phyloP scores from a whole-genome alignment of 37 sponge, comb jelly and placozoan genomes.

The Agelas oroides region DNA sequence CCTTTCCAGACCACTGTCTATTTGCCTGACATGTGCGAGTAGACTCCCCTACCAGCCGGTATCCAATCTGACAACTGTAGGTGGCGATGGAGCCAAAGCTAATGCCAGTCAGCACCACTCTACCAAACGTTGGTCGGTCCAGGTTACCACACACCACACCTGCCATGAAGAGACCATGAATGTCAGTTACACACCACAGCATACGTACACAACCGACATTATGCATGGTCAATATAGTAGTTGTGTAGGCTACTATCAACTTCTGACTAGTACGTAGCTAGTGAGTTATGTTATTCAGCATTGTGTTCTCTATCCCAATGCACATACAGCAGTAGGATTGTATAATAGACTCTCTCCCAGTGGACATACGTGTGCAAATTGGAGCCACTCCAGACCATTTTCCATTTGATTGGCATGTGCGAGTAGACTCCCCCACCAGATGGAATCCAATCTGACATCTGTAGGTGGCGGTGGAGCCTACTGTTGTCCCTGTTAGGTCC shows the following conservation, averaged over 20 bases:
- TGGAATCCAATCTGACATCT: slow-evolving; percentile 54
- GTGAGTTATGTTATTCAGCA: too few relatives aligned
- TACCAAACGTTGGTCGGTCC: slow-evolving; percentile 14
- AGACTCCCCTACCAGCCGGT: neutral
- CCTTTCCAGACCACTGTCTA: slow-evolving; percentile 47
- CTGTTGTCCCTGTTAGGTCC: slow-evolving; percentile 11
- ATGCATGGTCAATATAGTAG: too few relatives aligned
- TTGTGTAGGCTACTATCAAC: too few relatives aligned
- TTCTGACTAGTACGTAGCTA: too few relatives aligned
- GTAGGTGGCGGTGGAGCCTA: slow-evolving; percentile 45
- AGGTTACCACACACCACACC: neutral
- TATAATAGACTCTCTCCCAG: too few relatives aligned
- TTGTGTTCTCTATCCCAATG: too few relatives aligned
- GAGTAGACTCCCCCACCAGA: slow-evolving; percentile 24
- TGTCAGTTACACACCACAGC: too few relatives aligned
- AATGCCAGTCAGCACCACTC: neutral
- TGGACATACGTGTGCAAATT: slow-evolving; percentile 41
- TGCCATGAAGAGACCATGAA: too few relatives aligned
- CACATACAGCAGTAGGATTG: too few relatives aligned
- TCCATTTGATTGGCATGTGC: slow-evolving; percentile 52
- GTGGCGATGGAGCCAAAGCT: slow-evolving; percentile 19
- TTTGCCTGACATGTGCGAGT: slow-evolving; percentile 21
- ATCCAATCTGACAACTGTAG: slow-evolving; percentile 20
- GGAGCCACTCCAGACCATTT: slow-evolving; percentile 62
- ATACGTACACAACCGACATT: too few relatives aligned